These are phyloP conservation scores for Sepiola atlantica DNA, from an alignment of 2,888 invertebrate genomes.

Conservation along the genomic window DNA sequence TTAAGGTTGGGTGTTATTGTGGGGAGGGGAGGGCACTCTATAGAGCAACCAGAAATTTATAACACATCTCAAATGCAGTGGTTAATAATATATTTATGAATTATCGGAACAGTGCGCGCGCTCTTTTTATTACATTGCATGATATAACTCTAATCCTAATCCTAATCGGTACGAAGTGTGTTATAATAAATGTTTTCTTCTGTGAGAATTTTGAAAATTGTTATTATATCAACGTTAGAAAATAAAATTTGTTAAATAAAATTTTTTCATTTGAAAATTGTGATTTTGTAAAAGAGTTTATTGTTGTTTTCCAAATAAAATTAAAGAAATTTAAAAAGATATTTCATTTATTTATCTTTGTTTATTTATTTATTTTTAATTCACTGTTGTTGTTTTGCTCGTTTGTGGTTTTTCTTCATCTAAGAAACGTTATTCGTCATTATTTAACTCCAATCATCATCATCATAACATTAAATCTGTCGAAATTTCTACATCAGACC, in stretches of 20 bases:
- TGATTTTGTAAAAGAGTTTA: constrained; percentile 9
- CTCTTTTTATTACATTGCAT: neutral
- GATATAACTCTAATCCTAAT: too few relatives aligned
- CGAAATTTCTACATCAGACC: too few relatives aligned
- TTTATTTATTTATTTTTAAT: neutral
- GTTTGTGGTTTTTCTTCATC: too few relatives aligned
- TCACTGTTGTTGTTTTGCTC: neutral
- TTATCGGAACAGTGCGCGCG: neutral
- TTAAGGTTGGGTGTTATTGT: too few relatives aligned
- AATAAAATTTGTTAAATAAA: neutral
- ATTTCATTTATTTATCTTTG: neutral
- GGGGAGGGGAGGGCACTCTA: too few relatives aligned
- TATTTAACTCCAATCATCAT: too few relatives aligned
- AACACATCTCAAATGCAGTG: neutral
- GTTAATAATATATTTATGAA: neutral
- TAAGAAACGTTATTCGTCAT: too few relatives aligned
- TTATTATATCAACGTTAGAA: neutral
- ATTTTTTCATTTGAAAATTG: neutral
- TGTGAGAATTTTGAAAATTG: neutral
- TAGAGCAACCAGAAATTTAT: neutral
- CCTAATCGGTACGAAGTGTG: neutral
- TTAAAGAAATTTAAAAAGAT: neutral
- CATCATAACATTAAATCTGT: too few relatives aligned
- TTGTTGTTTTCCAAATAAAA: neutral
- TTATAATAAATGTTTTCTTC: neutral